These are phyloP conservation scores for Melipona quadrifasciata DNA, from an alignment of 1,140 invertebrate genomes.

Conservation along the genomic window DNA sequence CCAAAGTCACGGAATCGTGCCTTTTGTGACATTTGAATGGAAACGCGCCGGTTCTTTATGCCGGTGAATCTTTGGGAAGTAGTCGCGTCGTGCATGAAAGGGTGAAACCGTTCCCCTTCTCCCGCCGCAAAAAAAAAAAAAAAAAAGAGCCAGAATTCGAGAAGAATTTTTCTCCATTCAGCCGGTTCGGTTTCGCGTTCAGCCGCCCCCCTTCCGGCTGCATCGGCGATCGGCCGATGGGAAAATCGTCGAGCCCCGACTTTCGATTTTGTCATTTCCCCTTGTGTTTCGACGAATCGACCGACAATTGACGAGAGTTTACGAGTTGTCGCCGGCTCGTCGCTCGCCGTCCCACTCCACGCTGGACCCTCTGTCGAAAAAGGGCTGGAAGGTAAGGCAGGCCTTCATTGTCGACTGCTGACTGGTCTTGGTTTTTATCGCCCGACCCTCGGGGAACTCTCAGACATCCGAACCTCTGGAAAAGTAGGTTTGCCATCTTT, in stretches of 20 bases:
- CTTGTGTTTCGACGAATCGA: conserved; percentile 50
- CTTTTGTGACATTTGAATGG: neutral
- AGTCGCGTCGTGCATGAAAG: neutral
- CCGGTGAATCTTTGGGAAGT: neutral
- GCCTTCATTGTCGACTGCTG: conserved; percentile 72
- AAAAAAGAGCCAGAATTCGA: neutral
- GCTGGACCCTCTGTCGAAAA: conserved; percentile 35
- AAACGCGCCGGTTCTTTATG: neutral
- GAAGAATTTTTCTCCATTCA: conserved; percentile 10
- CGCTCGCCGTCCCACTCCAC: neutral
- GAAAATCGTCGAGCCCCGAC: conserved; percentile 12
- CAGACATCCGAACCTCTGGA: conserved; percentile 58
- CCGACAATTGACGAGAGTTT: conserved; percentile 55
- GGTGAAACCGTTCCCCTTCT: neutral
- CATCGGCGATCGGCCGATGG: conserved; percentile 16
- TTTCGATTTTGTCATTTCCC: conserved; percentile 42
- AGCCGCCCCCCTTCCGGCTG: neutral
- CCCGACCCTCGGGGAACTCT: conserved; percentile 60
- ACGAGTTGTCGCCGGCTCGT: conserved; percentile 51
- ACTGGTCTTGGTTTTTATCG: conserved; percentile 73
- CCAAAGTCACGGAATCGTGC: neutral
- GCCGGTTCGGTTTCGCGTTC: neutral
- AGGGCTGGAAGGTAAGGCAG: conserved; percentile 48
- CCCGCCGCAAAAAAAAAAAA: neutral
- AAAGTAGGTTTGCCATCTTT: conserved; percentile 71